Evolutionary conservation across 2,888 invertebrate genomes (phyloP).

Genomic region (Lithophane ornitopus): DNA sequence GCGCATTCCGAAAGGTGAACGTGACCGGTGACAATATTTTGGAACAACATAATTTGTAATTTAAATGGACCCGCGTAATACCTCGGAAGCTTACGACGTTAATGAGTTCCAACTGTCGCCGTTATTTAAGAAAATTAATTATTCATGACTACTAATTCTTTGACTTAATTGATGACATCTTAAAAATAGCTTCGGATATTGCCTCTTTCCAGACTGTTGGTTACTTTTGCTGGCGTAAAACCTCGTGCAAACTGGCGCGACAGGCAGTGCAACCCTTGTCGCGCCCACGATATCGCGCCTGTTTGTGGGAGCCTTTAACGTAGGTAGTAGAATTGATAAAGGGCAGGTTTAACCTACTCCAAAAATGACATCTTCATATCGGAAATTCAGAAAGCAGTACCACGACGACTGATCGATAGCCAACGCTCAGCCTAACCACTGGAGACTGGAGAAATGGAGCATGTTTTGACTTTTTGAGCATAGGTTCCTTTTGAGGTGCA

Average conservation of each 20-base stretch:
- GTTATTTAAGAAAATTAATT: slow-evolving; percentile 24
- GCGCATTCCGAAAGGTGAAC: slow-evolving; percentile 50
- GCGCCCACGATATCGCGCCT: too few species aligned
- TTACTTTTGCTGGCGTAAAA: background rate
- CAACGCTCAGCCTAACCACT: background rate
- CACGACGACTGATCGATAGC: background rate
- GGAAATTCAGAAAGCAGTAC: background rate
- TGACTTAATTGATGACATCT: background rate
- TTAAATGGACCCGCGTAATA: slow-evolving; percentile 47
- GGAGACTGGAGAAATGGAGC: background rate
- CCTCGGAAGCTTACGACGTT: slow-evolving; percentile 24
- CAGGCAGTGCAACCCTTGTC: too few species aligned
- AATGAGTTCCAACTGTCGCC: slow-evolving; percentile 8
- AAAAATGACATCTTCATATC: background rate
- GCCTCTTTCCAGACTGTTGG: background rate
- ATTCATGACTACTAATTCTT: slow-evolving; percentile 25
- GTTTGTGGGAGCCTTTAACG: too few species aligned
- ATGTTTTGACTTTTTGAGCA: background rate
- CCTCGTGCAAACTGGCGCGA: too few species aligned
- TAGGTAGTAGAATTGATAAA: background rate
- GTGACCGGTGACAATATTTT: slow-evolving; percentile 48
- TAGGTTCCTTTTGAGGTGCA: background rate
- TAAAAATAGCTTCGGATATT: background rate
- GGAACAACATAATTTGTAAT: slow-evolving; percentile 35
- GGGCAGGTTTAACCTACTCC: background rate